Evolutionary conservation across 2,888 invertebrate genomes (phyloP).

Genomic region (Orgyia antiqua): DNA sequence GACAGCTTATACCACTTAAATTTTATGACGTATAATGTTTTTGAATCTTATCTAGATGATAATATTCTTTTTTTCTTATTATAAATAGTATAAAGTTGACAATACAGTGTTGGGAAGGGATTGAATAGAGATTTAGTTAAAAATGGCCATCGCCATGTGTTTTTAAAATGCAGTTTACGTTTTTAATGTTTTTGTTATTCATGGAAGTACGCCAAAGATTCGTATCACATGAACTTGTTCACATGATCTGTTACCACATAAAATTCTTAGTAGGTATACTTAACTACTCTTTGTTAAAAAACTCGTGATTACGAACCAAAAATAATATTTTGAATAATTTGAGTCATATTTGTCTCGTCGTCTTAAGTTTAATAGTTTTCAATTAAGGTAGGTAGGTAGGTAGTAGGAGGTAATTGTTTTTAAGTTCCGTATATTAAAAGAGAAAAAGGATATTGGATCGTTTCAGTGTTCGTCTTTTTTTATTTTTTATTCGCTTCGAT

Average conservation of each 20-base stretch:
- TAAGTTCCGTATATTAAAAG: too few species aligned
- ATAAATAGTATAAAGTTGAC: constrained; percentile 9
- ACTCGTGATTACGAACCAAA: constrained; percentile 18
- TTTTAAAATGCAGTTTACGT: constrained; percentile 8
- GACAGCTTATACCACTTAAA: constrained; percentile 10
- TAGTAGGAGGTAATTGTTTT: too few species aligned
- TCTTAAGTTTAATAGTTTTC: too few species aligned
- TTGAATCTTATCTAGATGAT: constrained; percentile 23
- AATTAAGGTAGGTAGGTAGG: too few species aligned
- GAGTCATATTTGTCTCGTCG: too few species aligned
- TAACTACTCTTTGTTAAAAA: constrained; percentile 4
- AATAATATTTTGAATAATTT: too few species aligned
- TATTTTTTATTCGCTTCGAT: too few species aligned
- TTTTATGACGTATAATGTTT: constrained; percentile 17
- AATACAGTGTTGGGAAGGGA: constrained; percentile 1
- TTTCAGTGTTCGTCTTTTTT: too few species aligned
- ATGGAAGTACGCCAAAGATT: constrained; percentile 49
- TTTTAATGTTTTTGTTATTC: constrained; percentile 17
- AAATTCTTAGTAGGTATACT: constrained; percentile 10
- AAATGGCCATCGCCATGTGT: constrained; percentile 16
- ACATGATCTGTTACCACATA: constrained; percentile 37
- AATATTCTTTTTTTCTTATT: constrained; percentile 10
- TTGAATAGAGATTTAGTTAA: constrained; percentile 2
- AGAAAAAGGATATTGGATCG: too few species aligned
- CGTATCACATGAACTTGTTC: constrained; percentile 46